phyloP scores from a whole-genome alignment of 2,113 vertebrate genomes.

The Coreoperca whiteheadi region DNA sequence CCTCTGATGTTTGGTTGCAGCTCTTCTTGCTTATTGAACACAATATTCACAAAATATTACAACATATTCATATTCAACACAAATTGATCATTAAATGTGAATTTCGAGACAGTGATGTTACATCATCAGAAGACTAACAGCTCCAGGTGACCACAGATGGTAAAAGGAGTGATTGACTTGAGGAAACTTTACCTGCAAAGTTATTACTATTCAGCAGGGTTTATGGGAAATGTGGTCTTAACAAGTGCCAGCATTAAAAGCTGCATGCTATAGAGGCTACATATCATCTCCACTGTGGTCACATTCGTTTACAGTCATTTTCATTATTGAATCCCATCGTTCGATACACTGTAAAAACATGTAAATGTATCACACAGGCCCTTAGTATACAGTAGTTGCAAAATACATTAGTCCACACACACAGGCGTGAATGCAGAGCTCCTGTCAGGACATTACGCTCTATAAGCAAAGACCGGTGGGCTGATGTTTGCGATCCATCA shows the following conservation, averaged over 20 bases:
- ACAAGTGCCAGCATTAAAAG: neutral
- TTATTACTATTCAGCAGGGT: neutral
- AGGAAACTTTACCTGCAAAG: neutral
- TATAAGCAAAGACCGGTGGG: conserved; percentile 41
- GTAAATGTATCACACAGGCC: neutral
- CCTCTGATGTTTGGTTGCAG: neutral
- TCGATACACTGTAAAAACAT: neutral
- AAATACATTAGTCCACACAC: conserved; percentile 3
- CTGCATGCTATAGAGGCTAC: neutral
- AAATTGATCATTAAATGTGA: neutral
- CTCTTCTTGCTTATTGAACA: neutral
- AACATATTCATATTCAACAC: neutral
- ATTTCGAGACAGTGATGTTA: neutral
- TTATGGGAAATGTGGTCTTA: neutral
- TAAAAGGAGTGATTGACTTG: neutral
- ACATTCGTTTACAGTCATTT: neutral
- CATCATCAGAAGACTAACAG: too few relatives aligned
- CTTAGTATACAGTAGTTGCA: neutral
- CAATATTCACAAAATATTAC: neutral
- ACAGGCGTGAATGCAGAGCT: neutral
- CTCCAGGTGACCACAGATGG: neutral
- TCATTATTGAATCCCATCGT: neutral
- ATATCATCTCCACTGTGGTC: neutral
- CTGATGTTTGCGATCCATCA: conserved; percentile 58
- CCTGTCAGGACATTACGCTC: conserved; percentile 24